Percentiles rank a stretch among this genome's conserved stretches.
phyloP scores from a whole-genome alignment of 2,113 vertebrate genomes.

The Toxotes chatareus region DNA sequence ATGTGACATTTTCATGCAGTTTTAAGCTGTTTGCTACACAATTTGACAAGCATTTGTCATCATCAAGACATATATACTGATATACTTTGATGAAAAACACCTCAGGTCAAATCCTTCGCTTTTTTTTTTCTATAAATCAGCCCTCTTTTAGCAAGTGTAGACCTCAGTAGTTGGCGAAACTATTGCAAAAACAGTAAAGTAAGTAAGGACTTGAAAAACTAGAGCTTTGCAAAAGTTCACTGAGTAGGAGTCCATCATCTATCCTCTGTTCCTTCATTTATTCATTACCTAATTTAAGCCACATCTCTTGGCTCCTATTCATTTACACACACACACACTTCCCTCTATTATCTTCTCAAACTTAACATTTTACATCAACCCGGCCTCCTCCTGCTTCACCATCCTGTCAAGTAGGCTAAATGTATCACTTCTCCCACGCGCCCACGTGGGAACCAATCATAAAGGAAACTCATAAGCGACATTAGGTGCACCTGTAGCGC shows the following conservation, averaged over 20 bases:
- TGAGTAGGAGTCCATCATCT: not conserved
- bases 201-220: not conserved
- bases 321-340: not conserved
- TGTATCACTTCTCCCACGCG: not conserved
- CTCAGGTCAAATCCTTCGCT: too few relatives aligned
- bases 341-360: constrained; percentile 1
- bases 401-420: not conserved
- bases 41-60: not conserved
- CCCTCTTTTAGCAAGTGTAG: not conserved
- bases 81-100: not conserved
- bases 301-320: not conserved
- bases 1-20: not conserved
- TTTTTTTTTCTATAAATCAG: not conserved
- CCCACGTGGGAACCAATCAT: not conserved
- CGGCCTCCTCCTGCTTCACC: constrained; percentile 4
- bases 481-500: constrained; percentile 4
- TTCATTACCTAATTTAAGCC: not conserved
- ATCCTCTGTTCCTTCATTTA: not conserved
- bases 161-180: not conserved
- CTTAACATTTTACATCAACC: not conserved
- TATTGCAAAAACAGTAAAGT: not conserved
- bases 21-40: not conserved
- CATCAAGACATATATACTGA: not conserved
- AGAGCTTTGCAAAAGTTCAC: not conserved
- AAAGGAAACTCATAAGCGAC: not conserved